Conservation (phyloP, 2,888 invertebrate genomes). For the Xanthorhoe spadicearia region DNA sequence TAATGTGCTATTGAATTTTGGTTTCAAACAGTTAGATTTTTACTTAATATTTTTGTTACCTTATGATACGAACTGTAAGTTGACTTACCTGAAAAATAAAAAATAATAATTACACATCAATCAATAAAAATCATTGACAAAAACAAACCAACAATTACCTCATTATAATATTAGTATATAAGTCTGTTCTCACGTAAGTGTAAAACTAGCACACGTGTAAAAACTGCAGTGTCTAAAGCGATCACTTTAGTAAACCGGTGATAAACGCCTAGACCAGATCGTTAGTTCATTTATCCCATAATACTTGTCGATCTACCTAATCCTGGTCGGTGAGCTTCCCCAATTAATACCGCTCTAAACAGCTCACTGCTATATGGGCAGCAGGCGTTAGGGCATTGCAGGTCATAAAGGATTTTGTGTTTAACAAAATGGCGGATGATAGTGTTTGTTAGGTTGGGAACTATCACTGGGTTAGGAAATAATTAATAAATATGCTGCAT, state of each 20-base stretch:
- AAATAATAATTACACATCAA: background rate
- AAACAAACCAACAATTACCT: no score
- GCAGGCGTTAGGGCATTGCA: background rate
- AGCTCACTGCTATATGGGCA: slow-evolving; percentile 15
- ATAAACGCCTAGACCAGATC: slow-evolving; percentile 4
- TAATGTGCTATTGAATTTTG: no score
- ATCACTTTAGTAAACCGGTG: background rate
- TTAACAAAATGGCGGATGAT: background rate
- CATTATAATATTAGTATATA: no score
- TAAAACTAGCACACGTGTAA: no score
- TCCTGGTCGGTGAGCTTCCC: slow-evolving; percentile 19
- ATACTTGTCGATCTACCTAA: slow-evolving; percentile 35
- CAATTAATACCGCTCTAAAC: slow-evolving; percentile 35
- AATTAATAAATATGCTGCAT: no score
- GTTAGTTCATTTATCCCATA: slow-evolving; percentile 25
- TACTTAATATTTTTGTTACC: no score
- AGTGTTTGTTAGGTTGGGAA: no score
- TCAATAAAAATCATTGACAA: no score
- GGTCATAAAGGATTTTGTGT: background rate
- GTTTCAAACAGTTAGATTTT: no score
- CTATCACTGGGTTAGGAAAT: no score
- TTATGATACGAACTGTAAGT: background rate
- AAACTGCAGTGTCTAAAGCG: background rate
- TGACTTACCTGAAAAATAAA: background rate
- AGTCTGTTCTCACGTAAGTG: no score